These are phyloP conservation scores for Tetrao urogallus DNA, from an alignment of 2,113 vertebrate species.

Conservation along the genomic window DNA sequence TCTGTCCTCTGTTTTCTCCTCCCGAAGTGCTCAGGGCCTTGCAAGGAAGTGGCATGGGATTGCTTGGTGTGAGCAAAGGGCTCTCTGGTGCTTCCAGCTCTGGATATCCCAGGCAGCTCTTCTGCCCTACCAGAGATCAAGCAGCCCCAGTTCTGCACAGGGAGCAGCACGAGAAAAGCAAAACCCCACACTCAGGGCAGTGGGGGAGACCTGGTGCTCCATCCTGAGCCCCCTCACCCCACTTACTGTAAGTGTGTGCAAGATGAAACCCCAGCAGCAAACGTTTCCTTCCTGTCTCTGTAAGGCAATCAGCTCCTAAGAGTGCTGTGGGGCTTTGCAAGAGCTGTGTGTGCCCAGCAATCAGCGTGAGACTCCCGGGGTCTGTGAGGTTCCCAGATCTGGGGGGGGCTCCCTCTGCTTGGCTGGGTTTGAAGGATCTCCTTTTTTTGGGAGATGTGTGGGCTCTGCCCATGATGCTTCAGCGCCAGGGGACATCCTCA, in stretches of 20 bases:
- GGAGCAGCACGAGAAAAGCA: conserved; percentile 21
- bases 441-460: accelerated
- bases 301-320: neutral
- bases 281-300: conserved; percentile 62
- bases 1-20: neutral
- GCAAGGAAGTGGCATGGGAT: neutral
- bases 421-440: neutral
- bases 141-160: neutral
- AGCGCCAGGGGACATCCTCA: neutral
- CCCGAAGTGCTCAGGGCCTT: accelerated
- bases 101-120: conserved; percentile 33
- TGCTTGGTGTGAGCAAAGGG: neutral
- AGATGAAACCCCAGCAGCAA: conserved; percentile 51
- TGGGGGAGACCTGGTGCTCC: neutral
- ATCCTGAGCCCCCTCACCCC: neutral
- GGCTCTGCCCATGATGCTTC: neutral
- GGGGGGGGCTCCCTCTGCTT: too few relatives aligned
- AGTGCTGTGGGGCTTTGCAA: neutral
- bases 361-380: neutral
- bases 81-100: conserved; percentile 5
- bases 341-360: neutral
- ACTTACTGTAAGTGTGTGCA: conserved; percentile 40
- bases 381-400: neutral
- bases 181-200: neutral
- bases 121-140: neutral